phyloP scores from a whole-genome alignment of 1,140 invertebrate genomes.

The Bombus huntii region DNA sequence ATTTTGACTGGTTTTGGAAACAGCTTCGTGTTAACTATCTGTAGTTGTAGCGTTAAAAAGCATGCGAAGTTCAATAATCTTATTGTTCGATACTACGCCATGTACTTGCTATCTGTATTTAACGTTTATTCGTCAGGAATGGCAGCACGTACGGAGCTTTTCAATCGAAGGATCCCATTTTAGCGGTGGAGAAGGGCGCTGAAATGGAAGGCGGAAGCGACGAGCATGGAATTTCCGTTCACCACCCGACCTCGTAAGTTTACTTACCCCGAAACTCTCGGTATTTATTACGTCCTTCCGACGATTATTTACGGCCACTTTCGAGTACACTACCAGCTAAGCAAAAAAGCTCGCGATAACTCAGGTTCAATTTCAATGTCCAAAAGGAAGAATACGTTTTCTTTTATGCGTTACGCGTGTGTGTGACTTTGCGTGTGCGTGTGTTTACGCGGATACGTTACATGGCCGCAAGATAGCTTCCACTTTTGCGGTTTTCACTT shows the following conservation, averaged over 20 bases:
- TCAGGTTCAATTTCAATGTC: too few relatives aligned
- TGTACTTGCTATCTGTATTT: not conserved
- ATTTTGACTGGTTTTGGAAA: too few relatives aligned
- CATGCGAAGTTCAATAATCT: not conserved
- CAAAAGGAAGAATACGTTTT: not conserved
- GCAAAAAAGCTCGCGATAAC: not conserved
- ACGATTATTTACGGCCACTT: not conserved
- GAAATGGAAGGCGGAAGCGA: constrained; percentile 62
- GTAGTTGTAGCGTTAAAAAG: too few relatives aligned
- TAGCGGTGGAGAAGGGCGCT: constrained; percentile 77
- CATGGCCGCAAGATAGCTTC: not conserved
- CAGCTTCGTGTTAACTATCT: too few relatives aligned
- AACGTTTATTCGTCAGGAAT: constrained; percentile 69
- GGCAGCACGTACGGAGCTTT: constrained; percentile 78
- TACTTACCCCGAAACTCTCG: constrained; percentile 16
- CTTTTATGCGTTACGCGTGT: not conserved
- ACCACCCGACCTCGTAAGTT: constrained; percentile 84
- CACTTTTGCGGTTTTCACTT: constrained; percentile 19
- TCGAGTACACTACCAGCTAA: too few relatives aligned
- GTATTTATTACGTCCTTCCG: not conserved
- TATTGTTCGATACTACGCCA: too few relatives aligned
- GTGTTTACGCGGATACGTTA: not conserved
- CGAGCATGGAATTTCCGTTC: constrained; percentile 78
- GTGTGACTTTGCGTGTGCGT: not conserved
- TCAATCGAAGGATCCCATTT: constrained; percentile 83